Conservation (phyloP, 1,140 invertebrate species). For the Nasonia vitripennis region DNA sequence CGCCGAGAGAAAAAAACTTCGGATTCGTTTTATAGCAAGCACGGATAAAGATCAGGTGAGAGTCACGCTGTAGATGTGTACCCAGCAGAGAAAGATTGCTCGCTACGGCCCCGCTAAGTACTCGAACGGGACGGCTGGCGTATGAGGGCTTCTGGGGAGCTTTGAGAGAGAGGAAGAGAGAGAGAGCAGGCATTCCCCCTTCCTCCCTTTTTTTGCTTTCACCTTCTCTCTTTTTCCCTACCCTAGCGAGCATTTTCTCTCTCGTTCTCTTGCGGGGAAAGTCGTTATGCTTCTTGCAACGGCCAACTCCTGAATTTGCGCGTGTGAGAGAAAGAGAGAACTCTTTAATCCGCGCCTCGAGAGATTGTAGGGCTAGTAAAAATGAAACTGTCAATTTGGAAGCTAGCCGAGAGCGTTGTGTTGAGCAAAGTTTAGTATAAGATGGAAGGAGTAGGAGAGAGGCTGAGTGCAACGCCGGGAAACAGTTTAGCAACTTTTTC, state of each 20-base stretch:
- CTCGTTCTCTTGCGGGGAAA: background rate
- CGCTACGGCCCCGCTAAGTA: conserved; percentile 10
- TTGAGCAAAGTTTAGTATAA: conserved; percentile 21
- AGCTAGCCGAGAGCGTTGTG: background rate
- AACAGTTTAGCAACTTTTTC: conserved; percentile 29
- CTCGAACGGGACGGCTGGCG: background rate
- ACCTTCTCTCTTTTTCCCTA: background rate
- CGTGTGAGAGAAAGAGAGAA: background rate
- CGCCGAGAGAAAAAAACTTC: background rate
- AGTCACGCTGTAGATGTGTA: background rate
- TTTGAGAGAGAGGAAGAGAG: background rate
- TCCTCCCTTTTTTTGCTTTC: background rate
- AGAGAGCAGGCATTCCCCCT: background rate
- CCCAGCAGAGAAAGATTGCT: background rate
- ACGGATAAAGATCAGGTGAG: background rate
- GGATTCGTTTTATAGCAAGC: conserved; percentile 6
- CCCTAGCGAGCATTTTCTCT: background rate
- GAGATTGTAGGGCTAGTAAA: conserved; percentile 27
- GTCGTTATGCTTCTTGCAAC: conserved; percentile 19
- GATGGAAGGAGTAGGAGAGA: background rate
- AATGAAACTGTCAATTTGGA: conserved; percentile 33
- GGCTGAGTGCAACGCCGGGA: background rate
- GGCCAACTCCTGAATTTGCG: background rate
- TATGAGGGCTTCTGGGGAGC: conserved; percentile 7
- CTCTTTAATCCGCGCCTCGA: conserved; percentile 37